phyloP scores from a whole-genome alignment of 2,797 vertebrate species.

The Malurus leucopterus region DNA sequence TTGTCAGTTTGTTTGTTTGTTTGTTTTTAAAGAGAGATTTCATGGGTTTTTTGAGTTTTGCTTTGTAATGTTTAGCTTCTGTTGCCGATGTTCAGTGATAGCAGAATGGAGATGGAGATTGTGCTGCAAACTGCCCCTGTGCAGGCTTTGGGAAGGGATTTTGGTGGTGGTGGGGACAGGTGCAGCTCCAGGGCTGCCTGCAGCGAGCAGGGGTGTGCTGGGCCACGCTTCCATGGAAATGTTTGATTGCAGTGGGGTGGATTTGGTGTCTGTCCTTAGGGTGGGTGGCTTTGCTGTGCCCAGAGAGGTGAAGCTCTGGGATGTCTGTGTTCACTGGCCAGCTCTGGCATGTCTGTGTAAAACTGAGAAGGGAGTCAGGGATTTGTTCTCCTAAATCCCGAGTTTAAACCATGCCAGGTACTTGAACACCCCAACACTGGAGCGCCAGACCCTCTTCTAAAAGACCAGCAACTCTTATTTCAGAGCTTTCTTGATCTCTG shows the following conservation, averaged over 20 bases:
- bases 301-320: not conserved
- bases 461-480: not conserved
- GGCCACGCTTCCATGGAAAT: not conserved
- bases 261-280: not conserved
- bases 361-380: not conserved
- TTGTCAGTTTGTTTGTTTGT: not conserved
- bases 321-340: not conserved
- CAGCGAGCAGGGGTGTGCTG: rapidly evolving
- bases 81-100: rapidly evolving
- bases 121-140: not conserved
- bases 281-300: not conserved
- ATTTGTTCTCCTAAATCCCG: not conserved
- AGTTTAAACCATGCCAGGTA: not conserved
- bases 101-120: not conserved
- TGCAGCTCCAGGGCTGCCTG: not conserved
- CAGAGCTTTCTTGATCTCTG: not conserved
- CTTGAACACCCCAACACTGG: not conserved
- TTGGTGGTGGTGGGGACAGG: not conserved
- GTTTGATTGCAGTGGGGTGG: not conserved
- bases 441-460: not conserved
- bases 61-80: not conserved
- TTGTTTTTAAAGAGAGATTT: not conserved
- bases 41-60: not conserved
- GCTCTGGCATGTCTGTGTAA: not conserved
- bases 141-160: not conserved